Conservation (phyloP, 92 coral and sea anemone genomes). For the Ricordea florida region DNA sequence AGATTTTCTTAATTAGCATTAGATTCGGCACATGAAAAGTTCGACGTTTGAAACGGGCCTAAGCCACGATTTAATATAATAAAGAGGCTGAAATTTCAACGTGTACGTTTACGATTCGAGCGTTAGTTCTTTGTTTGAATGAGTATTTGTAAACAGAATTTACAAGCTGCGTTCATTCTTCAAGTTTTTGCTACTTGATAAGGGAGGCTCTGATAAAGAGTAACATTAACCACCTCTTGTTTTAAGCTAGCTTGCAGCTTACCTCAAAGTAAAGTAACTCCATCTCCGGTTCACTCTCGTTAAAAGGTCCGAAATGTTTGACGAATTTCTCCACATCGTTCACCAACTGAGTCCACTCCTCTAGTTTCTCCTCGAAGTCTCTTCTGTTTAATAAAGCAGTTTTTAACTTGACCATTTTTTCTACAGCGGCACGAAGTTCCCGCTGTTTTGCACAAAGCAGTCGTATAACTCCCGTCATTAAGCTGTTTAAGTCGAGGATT, state of each 20-base stretch:
- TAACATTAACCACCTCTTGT: not conserved
- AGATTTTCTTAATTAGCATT: too few relatives aligned
- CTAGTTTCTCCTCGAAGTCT: constrained; percentile 74
- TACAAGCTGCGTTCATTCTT: too few relatives aligned
- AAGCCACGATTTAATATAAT: too few relatives aligned
- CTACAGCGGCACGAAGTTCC: constrained; percentile 52
- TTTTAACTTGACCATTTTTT: constrained; percentile 62
- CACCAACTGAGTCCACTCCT: constrained; percentile 65
- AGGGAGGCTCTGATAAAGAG: too few relatives aligned
- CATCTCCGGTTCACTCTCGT: constrained; percentile 56
- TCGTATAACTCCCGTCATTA: constrained; percentile 70
- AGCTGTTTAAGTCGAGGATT: constrained; percentile 53
- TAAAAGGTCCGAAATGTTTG: constrained; percentile 71
- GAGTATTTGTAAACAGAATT: too few relatives aligned
- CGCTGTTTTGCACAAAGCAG: constrained; percentile 65
- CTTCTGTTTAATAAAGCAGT: constrained; percentile 41
- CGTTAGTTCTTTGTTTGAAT: too few relatives aligned
- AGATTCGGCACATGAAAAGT: constrained; percentile 62
- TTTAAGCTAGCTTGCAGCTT: not conserved
- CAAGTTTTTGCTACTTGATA: too few relatives aligned
- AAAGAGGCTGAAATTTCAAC: too few relatives aligned
- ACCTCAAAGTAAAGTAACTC: constrained; percentile 80
- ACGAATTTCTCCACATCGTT: constrained; percentile 56
- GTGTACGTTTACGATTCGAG: too few relatives aligned
- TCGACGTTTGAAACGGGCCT: constrained; percentile 33